A percentile compares a stretch with the other conserved stretches of the same genome.
phyloP scores from a whole-genome alignment of 1,140 invertebrate genomes.

The Drosophila auraria region DNA sequence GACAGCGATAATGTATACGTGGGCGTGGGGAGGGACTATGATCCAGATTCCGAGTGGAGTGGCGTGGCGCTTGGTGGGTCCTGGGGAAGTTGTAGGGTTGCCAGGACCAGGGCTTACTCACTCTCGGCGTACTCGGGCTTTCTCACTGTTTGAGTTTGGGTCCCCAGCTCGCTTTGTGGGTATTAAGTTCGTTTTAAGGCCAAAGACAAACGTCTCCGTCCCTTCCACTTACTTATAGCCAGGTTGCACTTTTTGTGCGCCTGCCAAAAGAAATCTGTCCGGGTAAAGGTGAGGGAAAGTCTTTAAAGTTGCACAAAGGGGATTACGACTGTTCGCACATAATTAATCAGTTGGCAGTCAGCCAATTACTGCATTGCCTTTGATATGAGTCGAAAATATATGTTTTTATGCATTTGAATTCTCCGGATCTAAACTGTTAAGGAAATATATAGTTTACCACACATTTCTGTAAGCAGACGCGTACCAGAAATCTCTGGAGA shows the following conservation, averaged over 20 bases:
- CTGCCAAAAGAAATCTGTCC: slow-evolving; percentile 24
- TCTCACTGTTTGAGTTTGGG: slow-evolving; percentile 37
- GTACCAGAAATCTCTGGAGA: no score
- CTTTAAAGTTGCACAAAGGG: slow-evolving; percentile 53
- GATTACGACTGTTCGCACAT: slow-evolving; percentile 38
- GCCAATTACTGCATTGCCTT: slow-evolving; percentile 1
- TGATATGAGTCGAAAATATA: neutral
- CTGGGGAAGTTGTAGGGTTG: slow-evolving; percentile 64
- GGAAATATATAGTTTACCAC: neutral
- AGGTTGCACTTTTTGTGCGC: slow-evolving; percentile 58
- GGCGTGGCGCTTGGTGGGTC: slow-evolving; percentile 7
- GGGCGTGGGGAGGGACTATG: slow-evolving; percentile 22
- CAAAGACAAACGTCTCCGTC: slow-evolving; percentile 66
- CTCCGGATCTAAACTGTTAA: neutral
- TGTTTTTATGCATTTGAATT: neutral
- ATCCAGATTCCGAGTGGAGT: slow-evolving; percentile 11
- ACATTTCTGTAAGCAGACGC: no score
- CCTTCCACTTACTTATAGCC: slow-evolving; percentile 6
- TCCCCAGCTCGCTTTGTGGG: slow-evolving; percentile 64
- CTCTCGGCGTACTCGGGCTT: slow-evolving; percentile 6
- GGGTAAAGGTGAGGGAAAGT: slow-evolving; percentile 30
- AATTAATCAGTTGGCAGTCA: slow-evolving; percentile 27
- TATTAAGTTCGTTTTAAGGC: slow-evolving; percentile 77
- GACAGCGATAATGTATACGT: slow-evolving; percentile 81
- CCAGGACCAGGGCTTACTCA: slow-evolving; percentile 42